Evolutionary conservation across 92 coral and sea anemone species (phyloP).

Genomic region (Nematostella vectensis): DNA sequence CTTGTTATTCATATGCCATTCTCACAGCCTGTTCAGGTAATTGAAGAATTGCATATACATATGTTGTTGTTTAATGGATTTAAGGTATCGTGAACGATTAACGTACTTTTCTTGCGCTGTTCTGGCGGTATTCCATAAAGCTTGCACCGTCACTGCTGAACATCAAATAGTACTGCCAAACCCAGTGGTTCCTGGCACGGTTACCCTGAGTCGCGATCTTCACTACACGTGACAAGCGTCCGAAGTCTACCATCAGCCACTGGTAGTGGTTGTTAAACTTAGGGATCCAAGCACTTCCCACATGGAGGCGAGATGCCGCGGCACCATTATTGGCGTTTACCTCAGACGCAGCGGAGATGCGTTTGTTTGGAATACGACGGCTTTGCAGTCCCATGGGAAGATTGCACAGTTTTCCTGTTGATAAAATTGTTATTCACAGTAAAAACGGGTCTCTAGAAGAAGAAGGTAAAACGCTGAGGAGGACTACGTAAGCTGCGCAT

Average conservation of each 20-base stretch:
- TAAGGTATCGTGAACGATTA: no score
- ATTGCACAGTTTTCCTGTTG: slow-evolving; percentile 22
- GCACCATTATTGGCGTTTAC: neutral
- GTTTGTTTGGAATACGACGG: slow-evolving; percentile 13
- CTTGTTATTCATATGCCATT: no score
- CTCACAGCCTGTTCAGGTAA: no score
- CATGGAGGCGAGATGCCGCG: slow-evolving; percentile 16
- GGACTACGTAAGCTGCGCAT: no score
- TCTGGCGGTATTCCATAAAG: slow-evolving; percentile 30
- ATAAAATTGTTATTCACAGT: neutral
- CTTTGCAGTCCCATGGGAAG: slow-evolving; percentile 30
- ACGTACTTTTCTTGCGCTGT: slow-evolving; percentile 41
- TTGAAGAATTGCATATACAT: no score
- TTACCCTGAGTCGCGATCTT: slow-evolving; percentile 43
- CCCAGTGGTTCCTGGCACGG: slow-evolving; percentile 31
- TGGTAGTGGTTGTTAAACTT: slow-evolving; percentile 42
- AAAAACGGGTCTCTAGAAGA: no score
- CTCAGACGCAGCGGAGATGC: slow-evolving; percentile 19
- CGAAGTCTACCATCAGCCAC: slow-evolving; percentile 72
- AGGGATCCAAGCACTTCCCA: slow-evolving; percentile 61
- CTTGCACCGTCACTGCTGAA: slow-evolving; percentile 43
- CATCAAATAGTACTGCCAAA: slow-evolving; percentile 20
- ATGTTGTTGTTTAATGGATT: no score
- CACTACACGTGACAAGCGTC: slow-evolving; percentile 32
- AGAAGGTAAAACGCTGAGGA: no score